Percentiles rank a stretch among this genome's conserved stretches.
phyloP scores from a whole-genome alignment of 2,797 vertebrate genomes.

The Schizopygopsis malacanthus region DNA sequence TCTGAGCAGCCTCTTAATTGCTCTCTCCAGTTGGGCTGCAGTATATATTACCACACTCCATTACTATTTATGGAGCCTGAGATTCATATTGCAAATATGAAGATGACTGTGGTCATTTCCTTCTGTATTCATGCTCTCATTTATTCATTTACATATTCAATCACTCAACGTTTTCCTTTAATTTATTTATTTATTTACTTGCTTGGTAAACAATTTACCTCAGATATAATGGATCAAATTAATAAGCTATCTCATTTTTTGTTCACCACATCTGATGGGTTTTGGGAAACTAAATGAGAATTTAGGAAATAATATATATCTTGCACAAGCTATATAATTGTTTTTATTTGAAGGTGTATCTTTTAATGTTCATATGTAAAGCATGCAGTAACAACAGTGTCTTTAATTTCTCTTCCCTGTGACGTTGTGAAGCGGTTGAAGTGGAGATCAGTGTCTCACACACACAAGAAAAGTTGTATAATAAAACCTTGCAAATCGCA shows the following conservation, averaged over 20 bases:
- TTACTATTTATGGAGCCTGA: conserved; percentile 57
- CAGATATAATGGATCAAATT: not conserved
- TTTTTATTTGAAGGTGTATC: not conserved
- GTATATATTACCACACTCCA: conserved; percentile 56
- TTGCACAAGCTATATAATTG: not conserved
- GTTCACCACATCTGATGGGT: not conserved
- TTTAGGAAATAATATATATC: not conserved
- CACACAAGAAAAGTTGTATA: not conserved
- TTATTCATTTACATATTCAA: conserved; percentile 42
- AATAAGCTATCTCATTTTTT: conserved; percentile 9
- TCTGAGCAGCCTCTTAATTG: conserved; percentile 57
- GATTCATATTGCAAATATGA: conserved; percentile 54
- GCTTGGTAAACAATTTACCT: conserved; percentile 3
- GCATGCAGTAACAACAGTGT: not conserved
- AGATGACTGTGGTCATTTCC: conserved; percentile 43
- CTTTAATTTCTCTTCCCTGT: not conserved
- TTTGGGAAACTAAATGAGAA: not conserved
- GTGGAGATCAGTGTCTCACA: not conserved
- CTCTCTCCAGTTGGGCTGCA: conserved; percentile 51
- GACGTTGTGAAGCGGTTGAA: not conserved
- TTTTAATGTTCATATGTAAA: not conserved
- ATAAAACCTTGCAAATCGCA: conserved; percentile 1
- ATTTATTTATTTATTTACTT: not conserved
- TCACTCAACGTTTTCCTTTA: not conserved
- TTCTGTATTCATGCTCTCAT: conserved; percentile 25